Base-by-base conservation (phyloP, 2,888 invertebrate genomes). In the Eupithecia abbreviata region DNA sequence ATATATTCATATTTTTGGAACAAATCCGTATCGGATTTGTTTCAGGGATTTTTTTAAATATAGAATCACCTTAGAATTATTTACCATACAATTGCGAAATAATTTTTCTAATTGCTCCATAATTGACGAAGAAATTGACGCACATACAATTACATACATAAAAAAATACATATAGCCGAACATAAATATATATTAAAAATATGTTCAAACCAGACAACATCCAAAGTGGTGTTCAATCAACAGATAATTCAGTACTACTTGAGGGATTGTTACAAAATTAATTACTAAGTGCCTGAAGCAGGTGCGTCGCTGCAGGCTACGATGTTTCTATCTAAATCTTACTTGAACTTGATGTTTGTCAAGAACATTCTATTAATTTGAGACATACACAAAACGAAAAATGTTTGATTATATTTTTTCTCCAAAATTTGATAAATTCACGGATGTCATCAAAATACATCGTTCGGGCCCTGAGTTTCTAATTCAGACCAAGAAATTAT, bases 271-370 rank as follows among this genome's bases (percentile, higher is more conserved):
- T 88, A 85, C 84, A 85, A 90, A 92, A 92, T 92, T 93, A 93
- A 93, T 93, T 93, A 93, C 82, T 84, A 89, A 89, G 85, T 90
- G 91, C 86, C 91, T 89, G 87, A 85, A 89, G 86, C 91, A 91
- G 92, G 88, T 90, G 86, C 81, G 85, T 77, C 81, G 90, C 91
- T 89, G 76, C 81, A 81, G 88, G 91, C 87, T 82, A 76, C 82
- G 83, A 82, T 83, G 86, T 84, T 87, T 84, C 83, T 83, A 86
- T 86, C 83, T 81, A 79, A 82, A 84, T 84, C 84, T 89, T 86
- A 81, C 83, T 85, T 82, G 81, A 84, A 86, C 86, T 86, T 85
- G 85, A 88, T 87, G 86, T 79, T 79, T 81, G 81, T 84, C 85
- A 84, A 82, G 83, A 85, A 82, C 82, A 84, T n/a, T 43, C 10